A percentile compares a stretch with the other conserved stretches of the same genome.
Evolutionary conservation across 2,888 invertebrate genomes (phyloP).

Genomic region (Elmis aenea): DNA sequence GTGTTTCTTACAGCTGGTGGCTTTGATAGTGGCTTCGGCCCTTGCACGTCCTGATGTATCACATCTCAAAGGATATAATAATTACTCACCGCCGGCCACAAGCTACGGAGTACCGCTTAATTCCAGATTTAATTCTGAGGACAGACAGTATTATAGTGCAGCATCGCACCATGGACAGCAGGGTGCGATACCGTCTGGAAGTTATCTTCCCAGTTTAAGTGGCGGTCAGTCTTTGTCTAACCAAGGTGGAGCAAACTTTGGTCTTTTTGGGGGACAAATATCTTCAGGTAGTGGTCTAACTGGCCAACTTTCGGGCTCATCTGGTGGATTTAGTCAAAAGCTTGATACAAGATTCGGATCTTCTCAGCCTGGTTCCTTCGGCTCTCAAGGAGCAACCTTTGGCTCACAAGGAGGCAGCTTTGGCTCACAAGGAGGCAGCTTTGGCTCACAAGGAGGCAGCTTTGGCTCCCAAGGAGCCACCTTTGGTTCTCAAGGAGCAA

Average conservation of each 20-base stretch:
- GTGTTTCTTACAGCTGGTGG: conserved; percentile 22
- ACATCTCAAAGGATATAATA: conserved; percentile 36
- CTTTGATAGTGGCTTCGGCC: conserved; percentile 49
- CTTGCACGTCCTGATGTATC: conserved; percentile 52
- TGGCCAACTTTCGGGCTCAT: background rate
- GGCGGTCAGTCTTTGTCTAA: background rate
- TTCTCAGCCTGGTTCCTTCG: background rate
- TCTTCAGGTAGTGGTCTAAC: background rate
- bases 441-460: no score
- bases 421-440: no score
- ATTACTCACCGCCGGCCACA: conserved; percentile 47
- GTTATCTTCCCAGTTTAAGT: conserved; percentile 24
- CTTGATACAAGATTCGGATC: no score
- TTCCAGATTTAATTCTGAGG: conserved; percentile 8
- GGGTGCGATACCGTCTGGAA: conserved; percentile 15
- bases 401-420: no score
- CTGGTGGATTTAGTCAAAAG: no score
- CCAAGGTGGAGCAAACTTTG: background rate
- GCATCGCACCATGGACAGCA: background rate
- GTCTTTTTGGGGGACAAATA: background rate
- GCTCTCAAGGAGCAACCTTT: background rate
- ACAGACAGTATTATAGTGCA: background rate
- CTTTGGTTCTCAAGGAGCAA: background rate
- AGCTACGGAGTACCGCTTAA: conserved; percentile 46
- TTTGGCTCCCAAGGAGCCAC: no score